Base-by-base conservation (phyloP, 1,140 invertebrate genomes). In the Diorhabda sublineata region DNA sequence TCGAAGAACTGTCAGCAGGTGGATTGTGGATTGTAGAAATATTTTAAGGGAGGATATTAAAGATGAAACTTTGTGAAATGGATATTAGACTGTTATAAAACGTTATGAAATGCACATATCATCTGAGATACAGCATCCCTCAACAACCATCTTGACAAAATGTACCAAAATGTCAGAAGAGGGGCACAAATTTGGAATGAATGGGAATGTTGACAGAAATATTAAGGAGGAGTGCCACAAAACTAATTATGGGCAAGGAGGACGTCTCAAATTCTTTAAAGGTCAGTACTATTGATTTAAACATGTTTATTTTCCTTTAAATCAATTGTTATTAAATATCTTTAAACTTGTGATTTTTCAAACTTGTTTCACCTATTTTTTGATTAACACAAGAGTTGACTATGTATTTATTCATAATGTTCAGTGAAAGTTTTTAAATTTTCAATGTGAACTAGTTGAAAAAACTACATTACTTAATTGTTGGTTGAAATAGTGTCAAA, bases 151-250 rank as follows among this genome's bases (percentile, higher is more conserved):
- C 75, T 77, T 78, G 78, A 86, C 85, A 87, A 86, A 85, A 87
- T 87, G 85, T 86, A 82, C 84, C 83, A 87, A 85, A 85, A 87
- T 87, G 85, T 85, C 84, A 85, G 84, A 86, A 83, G 85, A 86
- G 83, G 83, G 84, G 82, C 84, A 85, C 83, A 85, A 82, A 85
- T 85, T 83, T 85, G 85, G 85, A 81, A 84, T 85, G 79, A 87
- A 87, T 84, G 85, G 84, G 79, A 85, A 83, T 83, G 84, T 83
- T 82, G 84, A 84, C 81, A 83, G 82, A 76, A 76, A 68, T 69
- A 70, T 73, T 68, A 79, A 76, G 67, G 78, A 79, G 45, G 73
- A 79, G 69, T 66, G 73, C 68, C 72, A 75, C 57, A 76, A 76
- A 64, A 74, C 71, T 69, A 73, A 76, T 68, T 80, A 79, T 75